Conservation (phyloP, 2,113 vertebrate genomes). For the Crypturellus undulatus region DNA sequence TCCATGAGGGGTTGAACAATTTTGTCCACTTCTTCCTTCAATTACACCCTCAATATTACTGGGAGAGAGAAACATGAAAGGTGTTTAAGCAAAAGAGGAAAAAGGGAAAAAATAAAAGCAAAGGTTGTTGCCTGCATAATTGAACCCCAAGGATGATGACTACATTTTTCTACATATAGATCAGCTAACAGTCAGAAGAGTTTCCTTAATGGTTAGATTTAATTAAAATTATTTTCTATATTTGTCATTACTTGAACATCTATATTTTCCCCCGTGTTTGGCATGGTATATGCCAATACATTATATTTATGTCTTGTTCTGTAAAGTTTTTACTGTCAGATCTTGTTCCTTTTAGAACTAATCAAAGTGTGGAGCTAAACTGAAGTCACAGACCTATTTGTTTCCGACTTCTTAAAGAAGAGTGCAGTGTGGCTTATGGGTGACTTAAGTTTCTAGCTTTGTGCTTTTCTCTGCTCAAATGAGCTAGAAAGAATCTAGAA, state of each 20-base stretch:
- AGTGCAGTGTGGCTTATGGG: neutral
- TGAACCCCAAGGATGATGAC: conserved; percentile 50
- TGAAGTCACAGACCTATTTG: neutral
- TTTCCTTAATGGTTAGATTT: conserved; percentile 17
- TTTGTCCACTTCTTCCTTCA: conserved; percentile 22
- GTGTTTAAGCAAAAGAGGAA: conserved; percentile 6
- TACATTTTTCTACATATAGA: conserved; percentile 33
- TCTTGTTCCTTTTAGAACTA: neutral
- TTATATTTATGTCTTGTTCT: neutral
- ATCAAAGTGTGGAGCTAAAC: neutral
- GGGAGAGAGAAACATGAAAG: conserved; percentile 9
- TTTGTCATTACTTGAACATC: neutral
- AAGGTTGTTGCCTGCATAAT: conserved; percentile 30
- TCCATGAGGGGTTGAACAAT: neutral
- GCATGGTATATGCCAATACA: neutral
- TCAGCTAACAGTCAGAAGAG: neutral
- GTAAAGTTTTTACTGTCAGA: neutral
- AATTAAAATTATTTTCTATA: conserved; percentile 24
- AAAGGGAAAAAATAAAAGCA: conserved; percentile 31
- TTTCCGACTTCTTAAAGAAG: neutral
- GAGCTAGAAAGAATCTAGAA: neutral
- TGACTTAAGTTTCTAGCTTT: neutral
- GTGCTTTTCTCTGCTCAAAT: neutral
- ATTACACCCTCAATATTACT: conserved; percentile 25
- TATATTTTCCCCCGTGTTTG: neutral